Conservation (phyloP, 2,888 invertebrate species). For the Euzophera pinguis region DNA sequence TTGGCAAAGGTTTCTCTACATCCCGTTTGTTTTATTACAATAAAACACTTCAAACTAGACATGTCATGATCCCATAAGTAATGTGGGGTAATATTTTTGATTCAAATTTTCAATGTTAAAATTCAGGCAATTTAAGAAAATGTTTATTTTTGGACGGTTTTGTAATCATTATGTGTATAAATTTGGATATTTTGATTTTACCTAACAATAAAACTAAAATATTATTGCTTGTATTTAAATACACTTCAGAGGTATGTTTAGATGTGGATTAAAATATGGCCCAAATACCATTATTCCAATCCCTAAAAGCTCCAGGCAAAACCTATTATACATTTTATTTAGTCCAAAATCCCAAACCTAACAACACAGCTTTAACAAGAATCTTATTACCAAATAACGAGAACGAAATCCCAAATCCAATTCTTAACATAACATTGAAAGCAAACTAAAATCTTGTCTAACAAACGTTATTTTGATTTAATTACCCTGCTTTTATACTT, state of each 20-base stretch:
- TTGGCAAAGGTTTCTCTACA: neutral
- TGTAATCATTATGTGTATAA: too few relatives aligned
- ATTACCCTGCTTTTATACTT: constrained; percentile 15
- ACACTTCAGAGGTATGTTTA: too few relatives aligned
- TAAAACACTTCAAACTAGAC: neutral
- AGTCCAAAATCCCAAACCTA: neutral
- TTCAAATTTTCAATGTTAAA: too few relatives aligned
- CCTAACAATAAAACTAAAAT: too few relatives aligned
- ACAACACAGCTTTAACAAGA: neutral
- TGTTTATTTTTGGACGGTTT: too few relatives aligned
- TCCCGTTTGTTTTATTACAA: neutral
- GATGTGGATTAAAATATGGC: too few relatives aligned
- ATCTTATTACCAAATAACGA: neutral
- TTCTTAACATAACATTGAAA: neutral
- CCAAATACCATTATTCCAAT: too few relatives aligned
- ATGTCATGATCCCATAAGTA: neutral
- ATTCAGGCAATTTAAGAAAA: too few relatives aligned
- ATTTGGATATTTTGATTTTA: too few relatives aligned
- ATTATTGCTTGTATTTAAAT: too few relatives aligned
- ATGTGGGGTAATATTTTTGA: neutral
- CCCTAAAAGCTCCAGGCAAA: too few relatives aligned
- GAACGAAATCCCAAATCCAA: neutral
- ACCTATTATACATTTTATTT: too few relatives aligned
- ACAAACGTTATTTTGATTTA: constrained; percentile 5
- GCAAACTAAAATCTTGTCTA: neutral